Percentiles rank a stretch among this genome's conserved stretches.
Evolutionary conservation across 2,888 invertebrate species (phyloP).

Genomic region (Lepeophtheirus nordmannii): DNA sequence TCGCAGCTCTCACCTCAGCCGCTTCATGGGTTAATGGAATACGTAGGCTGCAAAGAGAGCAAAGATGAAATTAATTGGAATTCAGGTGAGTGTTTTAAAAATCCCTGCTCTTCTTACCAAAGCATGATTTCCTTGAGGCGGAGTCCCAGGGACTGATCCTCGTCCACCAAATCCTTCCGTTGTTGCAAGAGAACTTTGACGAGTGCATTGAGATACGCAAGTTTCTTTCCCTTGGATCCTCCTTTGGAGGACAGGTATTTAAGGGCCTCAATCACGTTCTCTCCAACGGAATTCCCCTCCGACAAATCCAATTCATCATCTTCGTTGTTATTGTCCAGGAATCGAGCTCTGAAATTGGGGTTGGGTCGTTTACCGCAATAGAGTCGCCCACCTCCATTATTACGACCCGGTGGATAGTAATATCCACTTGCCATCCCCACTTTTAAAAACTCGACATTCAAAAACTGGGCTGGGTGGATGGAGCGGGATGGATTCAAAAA

Average conservation of each 20-base stretch:
- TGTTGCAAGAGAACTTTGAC: constrained; percentile 54
- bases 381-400: neutral
- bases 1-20: constrained; percentile 74
- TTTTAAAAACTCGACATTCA: too few relatives aligned
- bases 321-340: neutral
- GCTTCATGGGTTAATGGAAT: constrained; percentile 68
- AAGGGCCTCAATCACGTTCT: neutral
- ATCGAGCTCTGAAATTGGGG: neutral
- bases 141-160: constrained; percentile 49
- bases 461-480: too few relatives aligned
- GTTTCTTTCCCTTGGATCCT: constrained; percentile 56
- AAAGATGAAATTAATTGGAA: neutral
- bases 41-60: constrained; percentile 51
- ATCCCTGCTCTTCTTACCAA: constrained; percentile 44
- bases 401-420: neutral
- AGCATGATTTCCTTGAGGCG: constrained; percentile 61
- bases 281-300: neutral
- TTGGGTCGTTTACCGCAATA: neutral
- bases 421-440: neutral
- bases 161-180: constrained; percentile 37
- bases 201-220: constrained; percentile 73
- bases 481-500: too few relatives aligned
- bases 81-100: too few relatives aligned
- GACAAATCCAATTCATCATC: neutral
- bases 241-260: constrained; percentile 33